These are phyloP conservation scores for Andricus grossulariae DNA, from an alignment of 1,140 invertebrate genomes.

Conservation along the genomic window DNA sequence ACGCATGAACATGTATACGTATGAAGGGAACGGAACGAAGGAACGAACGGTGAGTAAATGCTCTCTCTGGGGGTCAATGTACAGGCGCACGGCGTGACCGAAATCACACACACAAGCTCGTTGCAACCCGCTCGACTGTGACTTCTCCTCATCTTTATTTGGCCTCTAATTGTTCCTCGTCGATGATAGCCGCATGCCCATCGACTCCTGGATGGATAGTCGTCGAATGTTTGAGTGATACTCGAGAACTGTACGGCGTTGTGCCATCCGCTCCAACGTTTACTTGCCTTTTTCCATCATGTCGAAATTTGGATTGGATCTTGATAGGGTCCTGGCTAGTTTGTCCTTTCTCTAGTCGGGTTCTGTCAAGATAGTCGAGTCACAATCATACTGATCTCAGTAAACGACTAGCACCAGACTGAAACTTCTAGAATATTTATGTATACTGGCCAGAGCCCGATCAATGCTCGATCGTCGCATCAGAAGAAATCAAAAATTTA, in stretches of 20 bases:
- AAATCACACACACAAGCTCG: slow-evolving; percentile 73
- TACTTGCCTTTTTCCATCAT: background rate
- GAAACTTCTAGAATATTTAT: too few species aligned
- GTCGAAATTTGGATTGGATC: too few species aligned
- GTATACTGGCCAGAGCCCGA: too few species aligned
- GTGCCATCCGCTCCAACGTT: background rate
- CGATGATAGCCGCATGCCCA: slow-evolving; percentile 33
- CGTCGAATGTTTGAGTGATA: slow-evolving; percentile 41
- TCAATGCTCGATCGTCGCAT: too few species aligned
- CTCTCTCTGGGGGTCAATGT: slow-evolving; percentile 70
- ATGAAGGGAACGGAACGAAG: slow-evolving; percentile 58
- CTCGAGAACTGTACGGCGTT: slow-evolving; percentile 3
- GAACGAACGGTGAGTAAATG: slow-evolving; percentile 59
- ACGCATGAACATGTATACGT: slow-evolving; percentile 48
- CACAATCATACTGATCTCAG: too few species aligned
- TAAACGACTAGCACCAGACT: too few species aligned
- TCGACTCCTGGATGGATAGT: slow-evolving; percentile 33
- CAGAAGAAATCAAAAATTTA: too few species aligned
- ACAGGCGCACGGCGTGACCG: slow-evolving; percentile 74
- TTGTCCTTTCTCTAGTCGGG: too few species aligned
- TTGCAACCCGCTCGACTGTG: slow-evolving; percentile 71
- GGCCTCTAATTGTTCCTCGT: slow-evolving; percentile 53
- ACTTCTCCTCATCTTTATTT: slow-evolving; percentile 59
- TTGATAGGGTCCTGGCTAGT: too few species aligned
- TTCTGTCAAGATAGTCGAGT: too few species aligned